Base-by-base conservation (phyloP, 2,888 invertebrate species). In the Mamestra brassicae region DNA sequence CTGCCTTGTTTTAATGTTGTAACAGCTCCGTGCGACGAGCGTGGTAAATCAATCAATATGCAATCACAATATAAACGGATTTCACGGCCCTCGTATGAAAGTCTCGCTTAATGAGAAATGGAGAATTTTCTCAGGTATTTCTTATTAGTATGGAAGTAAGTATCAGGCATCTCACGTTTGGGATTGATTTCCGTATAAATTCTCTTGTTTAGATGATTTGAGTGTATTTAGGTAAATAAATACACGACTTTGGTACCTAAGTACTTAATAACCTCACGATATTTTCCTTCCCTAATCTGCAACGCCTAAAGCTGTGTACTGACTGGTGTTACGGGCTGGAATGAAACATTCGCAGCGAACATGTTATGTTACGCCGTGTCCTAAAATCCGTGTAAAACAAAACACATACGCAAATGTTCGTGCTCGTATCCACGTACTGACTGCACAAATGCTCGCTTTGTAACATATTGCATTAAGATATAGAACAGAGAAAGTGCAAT, bases 21-120 rank as follows among this genome's bases (percentile, higher is more conserved):
- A 38, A 50, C 6, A 55, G 34, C 54, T 38, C 13, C 26, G 5
- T 17, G 4, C 45, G 36, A 34, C 89, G 88, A 88, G 86, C 34
- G 36, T 36, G 52, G 15, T 80, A 72, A 77, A 47, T 47, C 58
- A 72, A 77, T 80, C 63, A 80, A 47, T 60, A 73, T 50, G 61
- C 80, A 78, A 78, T 73, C 80, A 61, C 47, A 50, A 26, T n/a
- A n/a, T 64, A 71, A 72, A 64, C 34, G 8, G 38, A 76, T 79
- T 79, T 79, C 57, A 71, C 58, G 72, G 63, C 34, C 38, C 47
- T 80, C 72, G 63, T 52, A 54, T 52, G 45, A 63, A 52, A 62
- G 52, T 75, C 50, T 75, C n/a, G 45, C 36, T 63, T 62, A 71
- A 63, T 76, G 62, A 63, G 78, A 62, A 42, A 78, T n/a, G 7